These are phyloP conservation scores for Sanderia malayensis DNA, from an alignment of 30 jellyfish, hydroid and myxozoan species.

Conservation along the genomic window DNA sequence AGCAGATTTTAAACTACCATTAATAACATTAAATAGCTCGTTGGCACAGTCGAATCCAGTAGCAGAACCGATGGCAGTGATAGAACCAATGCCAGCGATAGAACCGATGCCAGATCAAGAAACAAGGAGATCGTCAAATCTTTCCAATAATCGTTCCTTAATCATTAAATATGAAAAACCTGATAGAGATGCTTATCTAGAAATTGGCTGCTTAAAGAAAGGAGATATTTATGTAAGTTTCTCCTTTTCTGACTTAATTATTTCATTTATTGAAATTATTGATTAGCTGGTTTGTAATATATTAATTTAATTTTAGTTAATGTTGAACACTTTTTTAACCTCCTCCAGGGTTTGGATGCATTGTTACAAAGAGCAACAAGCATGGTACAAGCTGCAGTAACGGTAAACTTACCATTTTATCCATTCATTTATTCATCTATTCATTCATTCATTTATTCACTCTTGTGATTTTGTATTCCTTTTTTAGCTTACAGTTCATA, in stretches of 20 bases:
- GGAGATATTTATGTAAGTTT: slow-evolving; percentile 53
- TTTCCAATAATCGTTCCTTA: not conserved
- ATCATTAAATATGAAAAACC: not conserved
- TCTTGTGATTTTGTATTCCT: not conserved
- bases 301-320: too few species aligned
- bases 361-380: slow-evolving; percentile 30
- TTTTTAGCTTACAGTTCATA: not conserved
- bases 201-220: slow-evolving; percentile 31
- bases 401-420: not conserved
- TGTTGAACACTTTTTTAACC: too few species aligned
- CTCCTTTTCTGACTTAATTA: too few species aligned
- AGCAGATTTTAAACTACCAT: slow-evolving; percentile 35
- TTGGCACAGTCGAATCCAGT: not conserved
- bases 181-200: slow-evolving; percentile 44
- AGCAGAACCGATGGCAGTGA: too few species aligned
- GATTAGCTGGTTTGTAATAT: too few species aligned
- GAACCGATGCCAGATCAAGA: not conserved
- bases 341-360: slow-evolving; percentile 34
- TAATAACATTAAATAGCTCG: slow-evolving; percentile 27
- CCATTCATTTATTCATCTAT: not conserved
- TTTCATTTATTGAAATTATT: too few species aligned
- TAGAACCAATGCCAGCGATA: too few species aligned
- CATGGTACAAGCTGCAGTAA: slow-evolving; percentile 12
- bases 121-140: not conserved
- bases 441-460: too few species aligned